Conservation (phyloP, 2,888 invertebrate genomes). For the Watsonalla cultraria region DNA sequence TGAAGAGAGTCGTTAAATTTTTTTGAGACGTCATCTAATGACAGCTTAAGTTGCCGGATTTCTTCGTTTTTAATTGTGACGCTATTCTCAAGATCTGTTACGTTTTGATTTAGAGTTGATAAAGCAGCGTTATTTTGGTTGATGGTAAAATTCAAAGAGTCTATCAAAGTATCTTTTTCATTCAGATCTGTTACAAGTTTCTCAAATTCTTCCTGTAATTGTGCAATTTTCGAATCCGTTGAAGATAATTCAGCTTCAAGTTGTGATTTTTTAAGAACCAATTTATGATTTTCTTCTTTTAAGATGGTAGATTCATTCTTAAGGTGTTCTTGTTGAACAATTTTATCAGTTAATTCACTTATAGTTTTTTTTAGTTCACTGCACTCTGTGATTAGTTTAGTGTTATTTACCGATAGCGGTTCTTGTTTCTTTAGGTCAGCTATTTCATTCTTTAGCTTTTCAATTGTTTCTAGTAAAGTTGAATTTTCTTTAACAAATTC, state of each 20-base stretch:
- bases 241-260: constrained; percentile 47
- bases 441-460: constrained; percentile 28
- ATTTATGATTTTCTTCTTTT: constrained; percentile 44
- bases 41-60: constrained; percentile 41
- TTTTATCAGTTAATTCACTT: constrained; percentile 37
- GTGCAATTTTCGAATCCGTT: constrained; percentile 49
- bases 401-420: constrained; percentile 13
- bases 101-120: constrained; percentile 31
- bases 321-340: constrained; percentile 32
- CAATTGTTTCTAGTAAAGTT: constrained; percentile 27
- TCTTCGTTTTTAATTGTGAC: constrained; percentile 45
- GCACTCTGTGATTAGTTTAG: constrained; percentile 20
- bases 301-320: constrained; percentile 35
- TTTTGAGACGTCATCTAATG: constrained; percentile 31
- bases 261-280: constrained; percentile 36
- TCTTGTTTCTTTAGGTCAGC: constrained; percentile 15
- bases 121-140: constrained; percentile 36
- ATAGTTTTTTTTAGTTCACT: constrained; percentile 30
- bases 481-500: constrained; percentile 32
- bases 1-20: constrained; percentile 26
- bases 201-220: constrained; percentile 62
- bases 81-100: constrained; percentile 39
- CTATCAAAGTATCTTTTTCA: constrained; percentile 61
- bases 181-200: constrained; percentile 52
- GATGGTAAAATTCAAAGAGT: constrained; percentile 43